Evolutionary conservation across 2,888 invertebrate genomes (phyloP).

Genomic region (Argyra leucocephala): DNA sequence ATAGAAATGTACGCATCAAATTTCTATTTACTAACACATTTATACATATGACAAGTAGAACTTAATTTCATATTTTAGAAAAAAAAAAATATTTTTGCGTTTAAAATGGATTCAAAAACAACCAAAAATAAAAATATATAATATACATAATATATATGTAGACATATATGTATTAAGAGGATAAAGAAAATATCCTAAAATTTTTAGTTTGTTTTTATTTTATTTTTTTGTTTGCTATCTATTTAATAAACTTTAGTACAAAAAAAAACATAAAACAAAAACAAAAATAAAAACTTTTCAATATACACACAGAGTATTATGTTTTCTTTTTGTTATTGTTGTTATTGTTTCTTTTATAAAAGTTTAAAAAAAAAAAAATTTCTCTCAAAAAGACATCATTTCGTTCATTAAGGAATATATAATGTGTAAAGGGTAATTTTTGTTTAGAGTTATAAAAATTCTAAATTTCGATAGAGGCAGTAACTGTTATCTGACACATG

Average conservation of each 20-base stretch:
- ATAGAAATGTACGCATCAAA: too few relatives aligned
- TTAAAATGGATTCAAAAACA: neutral
- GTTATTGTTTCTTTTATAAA: neutral
- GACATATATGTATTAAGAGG: neutral
- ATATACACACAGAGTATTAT: neutral
- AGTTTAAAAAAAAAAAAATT: neutral
- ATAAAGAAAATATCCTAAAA: neutral
- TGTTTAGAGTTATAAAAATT: too few relatives aligned
- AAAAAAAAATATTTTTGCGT: neutral
- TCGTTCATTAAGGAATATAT: neutral
- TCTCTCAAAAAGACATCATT: neutral
- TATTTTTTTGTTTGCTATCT: neutral
- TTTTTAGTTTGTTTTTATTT: neutral
- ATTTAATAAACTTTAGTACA: neutral
- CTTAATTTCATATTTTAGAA: neutral
- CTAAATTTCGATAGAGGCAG: too few relatives aligned
- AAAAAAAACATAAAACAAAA: too few relatives aligned
- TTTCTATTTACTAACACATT: constrained; percentile 2
- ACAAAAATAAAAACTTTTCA: neutral
- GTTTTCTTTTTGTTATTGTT: neutral
- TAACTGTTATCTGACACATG: too few relatives aligned
- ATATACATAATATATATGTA: too few relatives aligned
- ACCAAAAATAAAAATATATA: too few relatives aligned
- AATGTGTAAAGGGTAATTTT: too few relatives aligned
- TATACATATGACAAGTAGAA: neutral